phyloP scores from a whole-genome alignment of 2,797 vertebrate species.

The Halcyon chelicuti region DNA sequence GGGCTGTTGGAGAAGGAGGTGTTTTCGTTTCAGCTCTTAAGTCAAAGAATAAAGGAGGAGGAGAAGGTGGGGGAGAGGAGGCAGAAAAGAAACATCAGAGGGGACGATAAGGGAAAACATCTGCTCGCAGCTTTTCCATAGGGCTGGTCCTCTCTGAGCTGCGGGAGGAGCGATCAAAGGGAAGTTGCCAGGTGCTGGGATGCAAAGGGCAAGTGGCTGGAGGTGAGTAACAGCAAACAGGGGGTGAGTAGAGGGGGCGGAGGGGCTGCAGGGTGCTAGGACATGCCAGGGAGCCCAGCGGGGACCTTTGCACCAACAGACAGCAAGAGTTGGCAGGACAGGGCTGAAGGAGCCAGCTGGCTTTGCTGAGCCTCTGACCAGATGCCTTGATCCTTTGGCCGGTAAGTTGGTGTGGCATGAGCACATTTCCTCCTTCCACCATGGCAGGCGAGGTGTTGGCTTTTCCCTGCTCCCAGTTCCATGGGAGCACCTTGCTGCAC shows the following conservation, averaged over 20 bases:
- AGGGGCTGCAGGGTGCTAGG: background rate
- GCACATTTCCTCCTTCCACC: background rate
- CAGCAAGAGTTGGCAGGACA: background rate
- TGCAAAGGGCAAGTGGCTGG: background rate
- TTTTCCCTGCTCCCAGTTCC: background rate
- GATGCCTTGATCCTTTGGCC: background rate
- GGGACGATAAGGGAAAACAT: background rate
- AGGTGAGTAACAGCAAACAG: background rate
- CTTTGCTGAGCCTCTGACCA: background rate
- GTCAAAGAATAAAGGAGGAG: slow-evolving; percentile 34
- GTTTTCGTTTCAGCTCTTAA: slow-evolving; percentile 51
- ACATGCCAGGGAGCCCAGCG: background rate
- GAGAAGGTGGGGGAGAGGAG: background rate
- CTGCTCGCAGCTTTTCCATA: background rate
- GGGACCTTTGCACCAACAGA: background rate
- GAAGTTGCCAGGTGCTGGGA: background rate
- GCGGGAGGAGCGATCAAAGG: background rate
- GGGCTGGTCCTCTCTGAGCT: background rate
- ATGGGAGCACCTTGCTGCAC: background rate
- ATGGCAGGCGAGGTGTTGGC: background rate
- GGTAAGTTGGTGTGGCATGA: background rate
- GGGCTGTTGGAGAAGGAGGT: background rate
- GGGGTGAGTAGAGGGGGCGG: background rate
- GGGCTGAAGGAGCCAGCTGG: background rate
- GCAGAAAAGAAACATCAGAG: slow-evolving; percentile 21